Percentiles rank a stretch among this genome's conserved stretches.
phyloP scores from a whole-genome alignment of 2,113 vertebrate genomes.

The Psittacara wagleri region DNA sequence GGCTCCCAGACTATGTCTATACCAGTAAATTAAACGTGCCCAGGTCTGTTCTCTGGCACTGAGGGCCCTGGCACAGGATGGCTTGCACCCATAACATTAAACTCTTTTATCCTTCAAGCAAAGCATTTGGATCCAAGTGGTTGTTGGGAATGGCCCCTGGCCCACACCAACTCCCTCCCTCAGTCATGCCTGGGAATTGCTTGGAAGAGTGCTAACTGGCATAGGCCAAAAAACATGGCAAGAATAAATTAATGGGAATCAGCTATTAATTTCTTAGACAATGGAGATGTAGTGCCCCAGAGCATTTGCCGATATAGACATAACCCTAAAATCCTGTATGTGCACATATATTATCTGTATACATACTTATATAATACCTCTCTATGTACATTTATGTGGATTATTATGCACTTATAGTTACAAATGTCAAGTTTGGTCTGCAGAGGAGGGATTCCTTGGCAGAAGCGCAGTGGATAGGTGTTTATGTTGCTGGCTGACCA shows the following conservation, averaged over 20 bases:
- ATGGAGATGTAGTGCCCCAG: background rate
- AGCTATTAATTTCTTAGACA: background rate
- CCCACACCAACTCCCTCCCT: slow-evolving; percentile 12
- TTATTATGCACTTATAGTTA: background rate
- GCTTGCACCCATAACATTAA: slow-evolving; percentile 34
- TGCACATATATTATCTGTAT: background rate
- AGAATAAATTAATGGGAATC: slow-evolving; percentile 19
- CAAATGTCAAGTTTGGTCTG: background rate
- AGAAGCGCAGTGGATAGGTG: background rate
- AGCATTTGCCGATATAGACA: background rate
- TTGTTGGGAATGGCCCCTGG: background rate
- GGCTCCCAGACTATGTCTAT: slow-evolving; percentile 51
- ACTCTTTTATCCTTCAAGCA: slow-evolving; percentile 40
- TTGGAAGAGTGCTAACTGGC: background rate
- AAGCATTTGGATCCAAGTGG: slow-evolving; percentile 5
- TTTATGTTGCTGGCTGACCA: background rate
- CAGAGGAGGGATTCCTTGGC: background rate
- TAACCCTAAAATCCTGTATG: background rate
- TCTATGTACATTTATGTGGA: background rate
- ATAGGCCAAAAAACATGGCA: background rate
- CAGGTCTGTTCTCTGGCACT: slow-evolving; percentile 58
- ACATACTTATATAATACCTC: background rate
- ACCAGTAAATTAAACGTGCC: slow-evolving; percentile 55
- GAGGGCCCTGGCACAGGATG: slow-evolving; percentile 25
- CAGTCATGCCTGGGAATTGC: slow-evolving; percentile 16